Base-by-base conservation (phyloP, 23 tunicate species). In the Styela clava region DNA sequence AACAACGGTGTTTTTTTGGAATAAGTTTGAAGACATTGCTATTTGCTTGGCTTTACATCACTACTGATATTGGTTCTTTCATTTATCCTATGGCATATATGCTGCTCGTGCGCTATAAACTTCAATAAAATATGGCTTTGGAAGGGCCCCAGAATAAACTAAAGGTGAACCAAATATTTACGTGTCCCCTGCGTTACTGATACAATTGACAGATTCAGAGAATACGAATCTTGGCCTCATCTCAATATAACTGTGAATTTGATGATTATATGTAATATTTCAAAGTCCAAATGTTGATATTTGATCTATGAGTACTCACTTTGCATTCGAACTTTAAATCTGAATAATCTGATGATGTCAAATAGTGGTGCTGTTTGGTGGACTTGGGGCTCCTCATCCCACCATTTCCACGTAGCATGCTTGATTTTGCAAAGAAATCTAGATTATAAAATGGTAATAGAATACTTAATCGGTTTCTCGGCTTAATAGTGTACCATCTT, bases 321-420 rank as follows among this genome's bases (percentile, higher is more conserved):
- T 82, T 70, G 82, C 87, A 91, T 86, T 78, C 69, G 62, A 25
- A 76, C 78, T 73, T 91, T 82, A 62, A 91, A 91, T 62, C 87
- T 64, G 22, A 52, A 52, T 1, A 91, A 23, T 29, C 90, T 79
- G 18, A 91, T 86, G 74, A 91, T 87, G 52, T 91, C 90, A 79
- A 81, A 91, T 30, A 91, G 73, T 34, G 97, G 97, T 52, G 86
- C 69, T 3, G 31, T 33, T 64, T 91, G 97, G 78, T 91, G 90
- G 12, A 62, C 63, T 76, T 27, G 74, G 27, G 97, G 97, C n/a
- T 86, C 90, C 52, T 85, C 90, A 70, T 91, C 69, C 97, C 97
- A 91, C 89, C 84, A 91, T 35, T 81, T 82, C 97, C 97, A 91
- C 3, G 84, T 62, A n/a, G 91, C 86, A 65, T 82, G 87, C 44